Conservation (phyloP, 2,797 vertebrate genomes). For the Mionectes olivaceus region DNA sequence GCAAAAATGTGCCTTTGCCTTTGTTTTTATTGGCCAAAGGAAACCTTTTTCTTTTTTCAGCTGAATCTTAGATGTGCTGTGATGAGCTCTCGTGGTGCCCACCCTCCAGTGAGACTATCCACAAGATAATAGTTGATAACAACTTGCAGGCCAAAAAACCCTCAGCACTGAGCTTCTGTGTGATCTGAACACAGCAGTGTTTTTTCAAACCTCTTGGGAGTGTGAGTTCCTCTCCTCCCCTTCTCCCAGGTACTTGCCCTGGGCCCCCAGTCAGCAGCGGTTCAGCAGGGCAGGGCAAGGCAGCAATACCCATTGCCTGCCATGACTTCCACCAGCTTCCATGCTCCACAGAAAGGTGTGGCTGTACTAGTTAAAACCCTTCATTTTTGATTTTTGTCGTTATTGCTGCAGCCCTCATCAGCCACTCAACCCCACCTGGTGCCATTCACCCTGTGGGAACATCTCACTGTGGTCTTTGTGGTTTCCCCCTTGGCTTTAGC, state of each 20-base stretch:
- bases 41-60: background rate
- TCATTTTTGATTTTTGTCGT: background rate
- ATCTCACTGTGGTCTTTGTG: background rate
- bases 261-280: background rate
- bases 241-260: background rate
- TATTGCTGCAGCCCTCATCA: background rate
- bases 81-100: constrained; percentile 27
- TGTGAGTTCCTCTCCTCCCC: background rate
- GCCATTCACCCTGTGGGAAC: accelerated
- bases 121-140: background rate
- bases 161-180: background rate
- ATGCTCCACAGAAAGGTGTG: background rate
- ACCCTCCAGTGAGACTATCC: constrained; percentile 13
- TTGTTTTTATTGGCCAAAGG: constrained; percentile 44
- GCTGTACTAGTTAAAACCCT: background rate
- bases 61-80: background rate
- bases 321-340: background rate
- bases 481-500: background rate
- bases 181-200: background rate
- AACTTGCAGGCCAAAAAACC: background rate
- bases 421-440: accelerated
- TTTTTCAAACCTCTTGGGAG: background rate
- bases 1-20: constrained; percentile 56
- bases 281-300: background rate
- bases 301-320: accelerated